Percentiles rank a stretch among this genome's conserved stretches.
Conservation (phyloP, 2,113 vertebrate genomes). For the Pelobates fuscus region DNA sequence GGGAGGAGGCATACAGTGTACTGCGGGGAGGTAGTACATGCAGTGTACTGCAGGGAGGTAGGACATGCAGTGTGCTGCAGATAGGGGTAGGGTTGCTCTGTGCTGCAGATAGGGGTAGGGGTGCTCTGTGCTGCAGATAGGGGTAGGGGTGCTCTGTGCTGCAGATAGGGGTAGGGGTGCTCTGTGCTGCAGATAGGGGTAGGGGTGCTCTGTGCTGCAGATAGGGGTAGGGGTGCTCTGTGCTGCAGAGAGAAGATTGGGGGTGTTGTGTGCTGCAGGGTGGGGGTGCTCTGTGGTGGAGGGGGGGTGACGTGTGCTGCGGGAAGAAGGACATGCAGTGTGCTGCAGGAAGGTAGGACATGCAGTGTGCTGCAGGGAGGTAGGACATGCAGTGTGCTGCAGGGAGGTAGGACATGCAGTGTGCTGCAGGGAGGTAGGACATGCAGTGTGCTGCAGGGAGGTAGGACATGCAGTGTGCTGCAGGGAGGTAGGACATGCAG, state of each 20-base stretch:
- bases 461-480: too few relatives aligned
- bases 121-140: too few relatives aligned
- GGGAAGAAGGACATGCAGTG: too few relatives aligned
- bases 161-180: too few relatives aligned
- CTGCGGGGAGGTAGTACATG: background rate
- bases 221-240: background rate
- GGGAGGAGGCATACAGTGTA: background rate
- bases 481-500: too few relatives aligned
- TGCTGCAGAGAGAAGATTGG: background rate
- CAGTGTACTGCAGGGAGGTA: background rate
- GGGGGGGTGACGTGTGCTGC: too few relatives aligned
- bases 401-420: too few relatives aligned
- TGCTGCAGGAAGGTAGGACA: background rate
- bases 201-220: too few relatives aligned
- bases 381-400: background rate
- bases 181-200: too few relatives aligned
- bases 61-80: background rate
- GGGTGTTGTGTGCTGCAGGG: too few relatives aligned
- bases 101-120: background rate
- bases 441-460: too few relatives aligned
- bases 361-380: background rate
- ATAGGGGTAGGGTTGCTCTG: background rate
- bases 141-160: background rate
- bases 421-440: too few relatives aligned
- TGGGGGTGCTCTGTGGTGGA: background rate